Base-by-base conservation (phyloP, 2,113 vertebrate genomes). In the Antechinus stuartii region DNA sequence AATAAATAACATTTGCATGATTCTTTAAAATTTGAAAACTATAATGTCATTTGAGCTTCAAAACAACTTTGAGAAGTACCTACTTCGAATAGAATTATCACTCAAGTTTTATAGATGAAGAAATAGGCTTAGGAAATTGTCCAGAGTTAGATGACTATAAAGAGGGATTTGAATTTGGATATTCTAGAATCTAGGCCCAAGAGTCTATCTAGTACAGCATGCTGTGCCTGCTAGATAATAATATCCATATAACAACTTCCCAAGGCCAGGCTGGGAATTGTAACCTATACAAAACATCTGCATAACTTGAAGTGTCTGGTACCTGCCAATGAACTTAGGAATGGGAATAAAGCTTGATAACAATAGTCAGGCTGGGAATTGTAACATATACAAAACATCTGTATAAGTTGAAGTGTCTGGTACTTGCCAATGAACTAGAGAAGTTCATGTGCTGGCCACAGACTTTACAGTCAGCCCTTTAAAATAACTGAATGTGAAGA, bases 401-500 rank as follows among this genome's bases (percentile, higher is more conserved):
- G 46, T 23, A 92, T 57, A 54, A 19, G 0, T 50, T 94, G 0
- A 35, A 42, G 55, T 3, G 89, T 94, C 53, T 61, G 49, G 14
- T 2, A 89, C 4, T 94, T 94, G 57, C n/a, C 56, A 96, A 30
- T 42, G 2, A 92, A 19, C 30, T 56, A 49, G 52, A 10, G 24
- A 49, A 96, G 30, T 27, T 95, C 30, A 93, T 0, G 0, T 47
- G 25, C 35, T 94, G 93, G 42, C 35, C n/a, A 19, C 8, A 91
- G 95, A n/a, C 27, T 94, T 42, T 91, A 23, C 84, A 95, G 35
- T 14, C 12, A 9, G 25, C 61, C 49, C 53, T 56, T 97, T 96
- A 92, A 94, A 98, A 94, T 53, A 95, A 95, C 25, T 10, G 19
- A 91, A 30, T 54, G 57, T 0, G 8, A 91, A 90, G 3, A 97